Base-by-base conservation (phyloP, 2,888 invertebrate species). In the Drosophila birchii region DNA sequence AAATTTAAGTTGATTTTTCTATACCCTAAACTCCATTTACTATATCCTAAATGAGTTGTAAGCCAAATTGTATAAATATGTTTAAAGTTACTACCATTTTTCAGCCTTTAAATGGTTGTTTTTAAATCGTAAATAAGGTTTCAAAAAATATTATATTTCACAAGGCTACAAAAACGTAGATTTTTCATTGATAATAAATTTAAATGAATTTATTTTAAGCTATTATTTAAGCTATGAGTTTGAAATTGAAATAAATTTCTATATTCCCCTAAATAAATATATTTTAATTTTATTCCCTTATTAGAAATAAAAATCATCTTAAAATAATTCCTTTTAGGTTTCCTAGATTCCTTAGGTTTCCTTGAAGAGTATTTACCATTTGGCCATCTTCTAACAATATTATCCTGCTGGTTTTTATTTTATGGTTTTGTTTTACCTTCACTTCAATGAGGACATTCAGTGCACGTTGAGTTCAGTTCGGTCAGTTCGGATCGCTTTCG, bases 381-480 rank as follows among this genome's bases (percentile, higher is more conserved):
- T 8, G 11, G 14, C 8, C 3, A n/a, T 34, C 7, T 2, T n/a
- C 23, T 2, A 11, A 23, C 12, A 5, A 14, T 12, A 56, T 56
- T 61, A 61, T 68, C 54, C 68, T 26, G 45, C 38, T 67, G 32
- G 18, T 34, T 67, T 38, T 41, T 47, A 12, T 29, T 54, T 54
- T 36, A 38, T 39, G 38, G 34, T 79, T 55, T 36, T 68, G 68
- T 34, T 80, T 79, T 84, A 73, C 82, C 87, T 85, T 78, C 75
- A 79, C 88, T 84, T 76, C 88, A 82, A 87, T 87, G 88, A 84
- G 84, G 86, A 84, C 86, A 84, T 87, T 85, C 80, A 79, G 87
- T 75, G 82, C 85, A 87, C 85, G 88, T 85, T 87, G 85, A 63
- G 71, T 71, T 58, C 59, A 71, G 71, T 58, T 58, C 44, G 44